phyloP scores from a whole-genome alignment of 2,113 vertebrate genomes.

The Hiodon alosoides region DNA sequence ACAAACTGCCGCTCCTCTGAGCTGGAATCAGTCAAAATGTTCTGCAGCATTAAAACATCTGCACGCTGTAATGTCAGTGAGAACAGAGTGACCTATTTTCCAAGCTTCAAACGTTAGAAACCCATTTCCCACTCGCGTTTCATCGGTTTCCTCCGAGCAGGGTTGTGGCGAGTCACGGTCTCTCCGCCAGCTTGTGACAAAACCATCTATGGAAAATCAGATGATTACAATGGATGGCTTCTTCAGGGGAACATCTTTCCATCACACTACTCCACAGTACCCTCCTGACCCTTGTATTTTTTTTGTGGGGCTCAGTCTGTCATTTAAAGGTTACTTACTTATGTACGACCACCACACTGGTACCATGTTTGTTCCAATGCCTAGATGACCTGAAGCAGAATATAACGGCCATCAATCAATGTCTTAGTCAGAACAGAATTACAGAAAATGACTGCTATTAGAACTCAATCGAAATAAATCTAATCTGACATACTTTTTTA shows the following conservation, averaged over 20 bases:
- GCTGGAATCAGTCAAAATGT: conserved; percentile 5
- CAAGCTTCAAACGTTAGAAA: conserved; percentile 52
- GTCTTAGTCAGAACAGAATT: too few species aligned
- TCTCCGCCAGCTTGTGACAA: neutral
- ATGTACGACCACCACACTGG: conserved; percentile 59
- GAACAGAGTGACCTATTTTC: conserved; percentile 66
- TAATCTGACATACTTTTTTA: too few species aligned
- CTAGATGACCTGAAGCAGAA: neutral
- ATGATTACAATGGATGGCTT: neutral
- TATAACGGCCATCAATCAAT: too few species aligned
- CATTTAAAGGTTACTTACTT: conserved; percentile 40
- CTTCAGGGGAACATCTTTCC: neutral
- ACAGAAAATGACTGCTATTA: too few species aligned
- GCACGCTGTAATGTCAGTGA: conserved; percentile 7
- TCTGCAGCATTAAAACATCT: neutral
- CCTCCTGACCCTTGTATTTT: neutral
- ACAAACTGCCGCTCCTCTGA: neutral
- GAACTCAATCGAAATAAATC: too few species aligned
- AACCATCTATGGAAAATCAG: too few species aligned
- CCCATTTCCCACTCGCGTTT: conserved; percentile 51
- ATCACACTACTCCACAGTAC: neutral
- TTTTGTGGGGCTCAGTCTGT: neutral
- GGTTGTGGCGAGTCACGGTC: conserved; percentile 30
- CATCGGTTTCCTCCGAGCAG: conserved; percentile 17
- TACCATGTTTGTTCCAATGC: conserved; percentile 44